Conservation (phyloP, 2,113 vertebrate genomes). For the Etia nguti region DNA sequence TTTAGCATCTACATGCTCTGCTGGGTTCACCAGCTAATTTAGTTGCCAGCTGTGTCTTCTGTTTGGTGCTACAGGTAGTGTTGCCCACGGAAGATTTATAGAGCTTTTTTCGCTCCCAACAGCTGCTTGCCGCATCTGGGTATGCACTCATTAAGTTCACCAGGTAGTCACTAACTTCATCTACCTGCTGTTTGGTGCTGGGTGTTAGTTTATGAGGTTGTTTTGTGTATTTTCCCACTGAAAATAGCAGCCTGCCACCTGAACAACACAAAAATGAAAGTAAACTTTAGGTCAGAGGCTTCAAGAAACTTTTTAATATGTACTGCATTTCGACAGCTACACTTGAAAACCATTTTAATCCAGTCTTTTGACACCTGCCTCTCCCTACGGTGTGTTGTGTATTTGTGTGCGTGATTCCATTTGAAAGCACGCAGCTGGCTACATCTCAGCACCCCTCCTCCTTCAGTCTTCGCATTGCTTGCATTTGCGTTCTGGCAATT, state of each 20-base stretch:
- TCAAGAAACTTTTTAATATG: not conserved
- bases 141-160: not conserved
- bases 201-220: not conserved
- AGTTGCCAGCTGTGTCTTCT: not conserved
- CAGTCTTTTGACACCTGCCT: not conserved
- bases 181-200: not conserved
- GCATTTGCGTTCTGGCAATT: conserved; percentile 28
- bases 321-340: not conserved
- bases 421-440: conserved; percentile 42
- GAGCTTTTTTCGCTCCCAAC: not conserved
- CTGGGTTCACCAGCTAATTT: not conserved
- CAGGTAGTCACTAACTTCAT: not conserved
- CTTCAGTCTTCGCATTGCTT: conserved; percentile 13
- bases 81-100: not conserved
- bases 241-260: not conserved
- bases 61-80: not conserved
- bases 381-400: not conserved
- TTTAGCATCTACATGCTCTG: not conserved
- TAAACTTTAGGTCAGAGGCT: not conserved
- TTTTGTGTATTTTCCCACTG: not conserved
- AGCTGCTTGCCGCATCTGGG: not conserved
- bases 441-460: not conserved
- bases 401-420: not conserved
- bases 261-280: not conserved
- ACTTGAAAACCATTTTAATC: not conserved